A percentile compares a stretch with the other conserved stretches of the same genome.
phyloP scores from a whole-genome alignment of 2,113 vertebrate genomes.

The Bos javanicus region DNA sequence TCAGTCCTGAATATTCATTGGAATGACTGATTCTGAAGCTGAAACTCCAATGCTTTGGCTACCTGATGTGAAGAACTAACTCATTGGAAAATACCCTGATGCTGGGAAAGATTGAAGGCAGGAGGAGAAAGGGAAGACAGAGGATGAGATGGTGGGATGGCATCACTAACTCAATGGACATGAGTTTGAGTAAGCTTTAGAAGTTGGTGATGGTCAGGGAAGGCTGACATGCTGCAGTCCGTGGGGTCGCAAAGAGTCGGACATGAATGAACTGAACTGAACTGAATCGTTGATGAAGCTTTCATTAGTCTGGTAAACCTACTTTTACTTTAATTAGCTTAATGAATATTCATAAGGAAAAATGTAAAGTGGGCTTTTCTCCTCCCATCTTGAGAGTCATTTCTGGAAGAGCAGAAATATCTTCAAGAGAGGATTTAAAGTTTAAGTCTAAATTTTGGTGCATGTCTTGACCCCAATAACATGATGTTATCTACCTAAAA shows the following conservation, averaged over 20 bases:
- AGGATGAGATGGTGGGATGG: not conserved
- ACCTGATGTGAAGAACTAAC: not conserved
- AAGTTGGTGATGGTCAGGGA: not conserved
- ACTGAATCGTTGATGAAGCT: not conserved
- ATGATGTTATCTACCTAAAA: not conserved
- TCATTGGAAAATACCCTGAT: not conserved
- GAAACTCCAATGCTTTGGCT: not conserved
- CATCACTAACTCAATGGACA: not conserved
- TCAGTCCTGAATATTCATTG: not conserved
- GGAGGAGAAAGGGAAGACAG: not conserved
- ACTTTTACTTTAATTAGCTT: not conserved
- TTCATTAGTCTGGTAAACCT: not conserved
- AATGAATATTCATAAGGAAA: not conserved
- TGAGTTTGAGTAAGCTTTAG: not conserved
- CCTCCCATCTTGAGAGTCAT: not conserved
- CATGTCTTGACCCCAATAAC: not conserved
- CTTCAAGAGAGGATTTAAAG: not conserved
- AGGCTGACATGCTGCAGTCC: not conserved
- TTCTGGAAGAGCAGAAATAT: not conserved
- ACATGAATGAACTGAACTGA: not conserved
- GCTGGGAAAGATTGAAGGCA: not conserved
- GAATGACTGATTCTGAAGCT: not conserved
- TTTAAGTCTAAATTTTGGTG: not conserved
- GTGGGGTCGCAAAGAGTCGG: fast-evolving
- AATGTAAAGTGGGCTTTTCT: not conserved